Base-by-base conservation (phyloP, 2,113 vertebrate genomes). In the Phyllopteryx taeniolatus region DNA sequence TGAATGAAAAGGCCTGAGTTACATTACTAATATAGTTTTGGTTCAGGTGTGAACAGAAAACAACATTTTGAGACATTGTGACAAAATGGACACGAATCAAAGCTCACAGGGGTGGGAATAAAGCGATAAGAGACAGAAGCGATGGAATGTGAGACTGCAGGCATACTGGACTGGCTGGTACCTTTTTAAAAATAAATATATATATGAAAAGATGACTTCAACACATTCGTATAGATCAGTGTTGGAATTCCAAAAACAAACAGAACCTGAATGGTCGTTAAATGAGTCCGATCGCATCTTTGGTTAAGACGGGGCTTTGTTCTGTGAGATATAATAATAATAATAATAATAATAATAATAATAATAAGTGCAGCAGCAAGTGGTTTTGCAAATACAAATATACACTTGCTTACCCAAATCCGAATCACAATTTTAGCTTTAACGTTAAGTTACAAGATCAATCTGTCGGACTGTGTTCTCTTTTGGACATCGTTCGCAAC, bases 1-100 rank as follows among this genome's bases (percentile, higher is more conserved):
- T 81, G 66, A 74, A 77, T 80, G 71, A 86, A 79, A 73, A 77
- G 71, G 71, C 72, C 76, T 85, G 82, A 78, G 79, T 74, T 53
- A 66, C n/a, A 69, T 17, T 51, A 67, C 56, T 51, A 15, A 62
- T 59, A 57, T 17, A 51, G 68, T 75, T 62, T 71, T 66, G 44
- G 43, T 73, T 81, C 2, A 35, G 64, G 56, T 49, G 67, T 31
- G 68, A 82, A 68, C 33, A 43, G n/a, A 39, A 57, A 74, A 68
- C 35, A 4, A 69, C 20, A 54, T 72, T 57, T 31, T 65, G 67
- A 72, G 57, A 39, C 66, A 62, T 73, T 27, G 17, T 64, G 60
- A 69, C 33, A 39, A 13, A 20, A 46, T 49, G 43, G 53, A 56
- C 53, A 22, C 53, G 20, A n/a, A 56, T 56, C 65, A 49, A 60